Conservation (phyloP, 2,113 vertebrate species). For the Ceyx cyanopectus region DNA sequence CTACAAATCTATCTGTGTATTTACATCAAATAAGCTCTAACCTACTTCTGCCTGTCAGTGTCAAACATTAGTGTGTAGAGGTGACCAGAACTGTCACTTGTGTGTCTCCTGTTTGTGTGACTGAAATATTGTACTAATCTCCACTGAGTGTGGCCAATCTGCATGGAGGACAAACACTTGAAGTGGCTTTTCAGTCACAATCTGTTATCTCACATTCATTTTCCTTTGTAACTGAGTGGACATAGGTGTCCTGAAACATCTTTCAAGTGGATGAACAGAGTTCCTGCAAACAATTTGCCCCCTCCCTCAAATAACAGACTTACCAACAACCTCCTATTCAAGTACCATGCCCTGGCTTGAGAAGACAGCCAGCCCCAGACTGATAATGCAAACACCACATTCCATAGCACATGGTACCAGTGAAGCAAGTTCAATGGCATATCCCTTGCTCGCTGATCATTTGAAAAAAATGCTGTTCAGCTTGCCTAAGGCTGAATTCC, state of each 20-base stretch:
- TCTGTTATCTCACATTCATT: background rate
- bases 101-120: background rate
- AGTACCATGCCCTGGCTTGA: background rate
- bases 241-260: background rate
- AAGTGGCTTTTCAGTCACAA: background rate
- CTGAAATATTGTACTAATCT: background rate
- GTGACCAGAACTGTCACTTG: background rate
- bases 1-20: background rate
- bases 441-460: fast-evolving
- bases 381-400: background rate
- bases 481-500: background rate
- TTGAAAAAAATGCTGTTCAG: background rate
- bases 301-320: background rate
- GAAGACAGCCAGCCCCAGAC: background rate
- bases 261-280: background rate
- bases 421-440: background rate
- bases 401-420: background rate
- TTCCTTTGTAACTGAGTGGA: background rate
- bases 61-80: background rate
- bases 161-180: background rate
- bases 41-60: background rate
- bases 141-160: fast-evolving
- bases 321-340: background rate
- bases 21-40: background rate
- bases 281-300: background rate